Evolutionary conservation across 1,140 invertebrate species (phyloP).

Genomic region (Periplaneta americana): DNA sequence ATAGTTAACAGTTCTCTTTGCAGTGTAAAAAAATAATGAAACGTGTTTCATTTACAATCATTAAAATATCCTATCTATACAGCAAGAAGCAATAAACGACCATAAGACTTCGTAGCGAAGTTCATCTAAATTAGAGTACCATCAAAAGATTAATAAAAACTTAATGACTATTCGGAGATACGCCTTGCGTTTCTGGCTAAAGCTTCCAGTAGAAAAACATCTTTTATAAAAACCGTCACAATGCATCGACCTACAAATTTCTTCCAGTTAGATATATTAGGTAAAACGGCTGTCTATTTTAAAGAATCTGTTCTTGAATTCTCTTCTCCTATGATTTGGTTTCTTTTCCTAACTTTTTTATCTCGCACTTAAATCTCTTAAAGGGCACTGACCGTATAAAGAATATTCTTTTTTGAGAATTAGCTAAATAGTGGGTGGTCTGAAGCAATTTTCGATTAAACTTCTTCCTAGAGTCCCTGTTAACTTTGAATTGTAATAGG

Average conservation of each 20-base stretch:
- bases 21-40: neutral
- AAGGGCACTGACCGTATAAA: neutral
- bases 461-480: neutral
- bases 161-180: neutral
- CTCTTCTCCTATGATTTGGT: neutral
- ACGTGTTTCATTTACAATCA: neutral
- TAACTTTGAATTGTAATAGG: neutral
- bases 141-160: neutral
- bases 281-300: neutral
- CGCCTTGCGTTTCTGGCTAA: neutral
- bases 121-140: neutral
- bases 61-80: neutral
- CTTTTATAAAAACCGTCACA: neutral
- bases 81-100: neutral
- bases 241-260: neutral
- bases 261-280: neutral
- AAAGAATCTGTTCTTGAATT: neutral
- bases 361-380: neutral
- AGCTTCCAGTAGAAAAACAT: neutral
- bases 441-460: neutral
- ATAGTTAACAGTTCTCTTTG: neutral
- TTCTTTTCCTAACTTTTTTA: neutral
- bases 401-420: neutral
- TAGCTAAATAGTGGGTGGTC: neutral
- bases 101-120: neutral